A percentile compares a stretch with the other conserved stretches of the same genome.
phyloP scores from a whole-genome alignment of 1,140 invertebrate species.

The Bombus breviceps region DNA sequence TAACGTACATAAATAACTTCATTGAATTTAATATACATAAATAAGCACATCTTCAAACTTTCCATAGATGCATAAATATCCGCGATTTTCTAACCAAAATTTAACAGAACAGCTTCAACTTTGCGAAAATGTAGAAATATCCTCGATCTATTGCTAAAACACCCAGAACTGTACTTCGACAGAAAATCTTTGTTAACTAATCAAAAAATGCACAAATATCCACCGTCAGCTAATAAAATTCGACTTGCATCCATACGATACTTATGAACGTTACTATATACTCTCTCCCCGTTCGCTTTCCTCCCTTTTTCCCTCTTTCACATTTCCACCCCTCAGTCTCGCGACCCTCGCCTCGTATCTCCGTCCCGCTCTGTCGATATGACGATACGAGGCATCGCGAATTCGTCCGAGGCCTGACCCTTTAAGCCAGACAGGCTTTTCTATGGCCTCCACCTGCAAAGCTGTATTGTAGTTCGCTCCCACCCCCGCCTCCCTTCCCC shows the following conservation, averaged over 20 bases:
- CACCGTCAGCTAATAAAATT: background rate
- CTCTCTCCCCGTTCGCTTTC: background rate
- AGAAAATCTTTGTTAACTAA: no score
- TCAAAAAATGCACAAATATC: no score
- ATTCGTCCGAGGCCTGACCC: conserved; percentile 73
- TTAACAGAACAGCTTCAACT: no score
- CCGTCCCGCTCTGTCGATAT: conserved; percentile 1
- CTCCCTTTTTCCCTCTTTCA: background rate
- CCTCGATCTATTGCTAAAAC: fast-evolving
- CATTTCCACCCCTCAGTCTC: background rate
- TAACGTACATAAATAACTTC: no score
- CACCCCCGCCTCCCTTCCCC: background rate
- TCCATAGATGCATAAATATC: no score
- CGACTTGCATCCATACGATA: background rate
- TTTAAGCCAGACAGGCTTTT: conserved; percentile 80
- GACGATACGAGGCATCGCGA: conserved; percentile 49
- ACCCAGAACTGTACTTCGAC: no score
- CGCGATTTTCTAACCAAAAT: no score
- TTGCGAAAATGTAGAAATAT: no score
- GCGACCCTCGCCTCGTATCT: background rate
- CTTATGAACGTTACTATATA: background rate
- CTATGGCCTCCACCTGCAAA: conserved; percentile 76
- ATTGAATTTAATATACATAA: no score
- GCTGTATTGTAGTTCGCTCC: conserved; percentile 70
- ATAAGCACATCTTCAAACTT: no score